Percentiles rank a stretch among this genome's conserved stretches.
phyloP scores from a whole-genome alignment of 2,797 vertebrate genomes.

The Tragopan temminckii region DNA sequence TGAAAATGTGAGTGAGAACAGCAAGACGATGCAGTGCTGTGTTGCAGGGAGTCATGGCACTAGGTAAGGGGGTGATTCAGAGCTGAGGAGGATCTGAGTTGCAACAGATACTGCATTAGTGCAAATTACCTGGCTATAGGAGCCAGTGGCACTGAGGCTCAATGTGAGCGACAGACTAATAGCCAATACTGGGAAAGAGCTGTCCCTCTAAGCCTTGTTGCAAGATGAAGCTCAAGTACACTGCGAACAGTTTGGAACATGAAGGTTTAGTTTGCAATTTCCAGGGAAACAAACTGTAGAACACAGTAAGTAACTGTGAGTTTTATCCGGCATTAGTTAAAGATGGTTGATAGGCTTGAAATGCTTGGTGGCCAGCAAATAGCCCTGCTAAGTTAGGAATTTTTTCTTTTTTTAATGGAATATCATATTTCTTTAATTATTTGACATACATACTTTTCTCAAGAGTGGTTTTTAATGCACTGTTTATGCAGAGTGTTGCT shows the following conservation, averaged over 20 bases:
- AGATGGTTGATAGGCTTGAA: not conserved
- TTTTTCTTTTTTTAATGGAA: not conserved
- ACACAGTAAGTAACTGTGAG: not conserved
- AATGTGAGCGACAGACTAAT: not conserved
- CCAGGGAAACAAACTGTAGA: not conserved
- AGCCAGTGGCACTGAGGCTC: not conserved
- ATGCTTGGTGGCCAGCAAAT: not conserved
- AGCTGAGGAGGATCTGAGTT: not conserved
- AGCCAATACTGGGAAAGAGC: not conserved
- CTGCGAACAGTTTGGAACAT: not conserved
- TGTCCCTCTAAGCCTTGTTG: not conserved
- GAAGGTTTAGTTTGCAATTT: fast-evolving
- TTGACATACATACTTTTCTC: not conserved
- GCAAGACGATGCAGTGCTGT: not conserved
- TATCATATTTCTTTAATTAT: not conserved
- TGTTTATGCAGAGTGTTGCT: not conserved
- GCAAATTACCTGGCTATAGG: not conserved
- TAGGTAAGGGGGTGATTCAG: not conserved
- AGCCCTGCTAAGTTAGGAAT: not conserved
- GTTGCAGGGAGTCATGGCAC: not conserved
- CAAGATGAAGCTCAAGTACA: not conserved
- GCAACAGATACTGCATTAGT: not conserved
- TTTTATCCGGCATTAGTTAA: not conserved
- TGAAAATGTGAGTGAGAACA: not conserved
- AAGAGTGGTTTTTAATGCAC: not conserved